These are phyloP conservation scores for Etheostoma nigrum DNA, from an alignment of 2,797 vertebrate species.

Conservation along the genomic window DNA sequence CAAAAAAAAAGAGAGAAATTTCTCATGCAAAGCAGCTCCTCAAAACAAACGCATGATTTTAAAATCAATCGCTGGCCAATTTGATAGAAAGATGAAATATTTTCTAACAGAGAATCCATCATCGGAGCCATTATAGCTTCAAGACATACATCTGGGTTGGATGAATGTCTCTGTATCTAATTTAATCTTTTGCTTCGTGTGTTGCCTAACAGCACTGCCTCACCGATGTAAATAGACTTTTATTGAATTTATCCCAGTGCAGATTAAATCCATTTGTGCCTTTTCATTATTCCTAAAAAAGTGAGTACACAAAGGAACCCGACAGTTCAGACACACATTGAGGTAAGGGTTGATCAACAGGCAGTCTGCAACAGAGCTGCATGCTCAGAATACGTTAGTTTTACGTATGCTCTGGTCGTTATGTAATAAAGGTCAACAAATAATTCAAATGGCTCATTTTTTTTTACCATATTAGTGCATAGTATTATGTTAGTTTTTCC, in stretches of 20 bases:
- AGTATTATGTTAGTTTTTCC: conserved; percentile 57
- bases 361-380: conserved; percentile 58
- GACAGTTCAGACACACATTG: conserved; percentile 41
- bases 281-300: conserved; percentile 76
- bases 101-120: conserved; percentile 60
- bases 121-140: conserved; percentile 53
- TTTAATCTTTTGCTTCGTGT: conserved; percentile 73
- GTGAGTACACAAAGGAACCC: conserved; percentile 44
- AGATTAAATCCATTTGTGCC: conserved; percentile 80
- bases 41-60: conserved; percentile 12
- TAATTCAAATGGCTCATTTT: conserved; percentile 61
- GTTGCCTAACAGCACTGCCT: conserved; percentile 74
- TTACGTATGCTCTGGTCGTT: conserved; percentile 50
- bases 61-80: conserved; percentile 56
- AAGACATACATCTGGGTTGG: conserved; percentile 80
- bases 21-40: conserved; percentile 36
- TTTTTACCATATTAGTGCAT: conserved; percentile 78
- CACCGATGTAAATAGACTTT: conserved; percentile 78
- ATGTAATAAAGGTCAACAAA: conserved; percentile 65
- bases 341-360: conserved; percentile 29
- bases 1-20: conserved; percentile 8
- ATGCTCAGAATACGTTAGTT: conserved; percentile 60
- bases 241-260: conserved; percentile 82
- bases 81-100: conserved; percentile 64
- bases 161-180: conserved; percentile 78